Percentiles rank a stretch among this genome's conserved stretches.
Evolutionary conservation across 2,888 invertebrate genomes (phyloP).

Genomic region (Eristalinus sepulchralis): DNA sequence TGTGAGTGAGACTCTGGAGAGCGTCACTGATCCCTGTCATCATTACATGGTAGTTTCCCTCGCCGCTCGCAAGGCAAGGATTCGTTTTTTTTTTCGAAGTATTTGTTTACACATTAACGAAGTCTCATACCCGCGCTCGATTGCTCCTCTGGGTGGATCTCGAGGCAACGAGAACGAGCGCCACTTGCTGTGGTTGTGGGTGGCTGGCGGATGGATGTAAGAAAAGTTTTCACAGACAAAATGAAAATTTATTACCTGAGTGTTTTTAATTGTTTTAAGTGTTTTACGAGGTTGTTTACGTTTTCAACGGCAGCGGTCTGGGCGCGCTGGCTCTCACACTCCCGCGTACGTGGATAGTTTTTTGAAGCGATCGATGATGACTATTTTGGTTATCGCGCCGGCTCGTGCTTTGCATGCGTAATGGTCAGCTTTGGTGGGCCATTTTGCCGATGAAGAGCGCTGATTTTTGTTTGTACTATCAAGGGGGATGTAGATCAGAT

Average conservation of each 20-base stretch:
- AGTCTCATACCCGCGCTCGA: neutral
- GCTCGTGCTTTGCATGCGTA: constrained; percentile 38
- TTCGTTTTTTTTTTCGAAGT: constrained; percentile 7
- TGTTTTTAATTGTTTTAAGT: constrained; percentile 79
- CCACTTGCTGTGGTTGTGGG: neutral
- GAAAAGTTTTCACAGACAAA: constrained; percentile 72
- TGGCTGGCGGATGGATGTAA: constrained; percentile 24
- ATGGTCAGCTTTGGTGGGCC: neutral
- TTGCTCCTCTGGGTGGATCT: neutral
- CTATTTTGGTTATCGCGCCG: constrained; percentile 30
- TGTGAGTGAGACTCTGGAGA: neutral
- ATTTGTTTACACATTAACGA: constrained; percentile 48
- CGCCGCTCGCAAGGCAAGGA: constrained; percentile 12
- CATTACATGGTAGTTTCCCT: constrained; percentile 50
- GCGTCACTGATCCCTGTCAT: constrained; percentile 18
- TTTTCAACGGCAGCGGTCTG: neutral
- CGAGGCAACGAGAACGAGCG: neutral
- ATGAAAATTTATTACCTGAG: constrained; percentile 77
- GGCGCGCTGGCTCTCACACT: neutral
- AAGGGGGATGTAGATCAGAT: constrained; percentile 67
- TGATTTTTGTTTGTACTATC: constrained; percentile 7
- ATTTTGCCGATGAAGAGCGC: constrained; percentile 2
- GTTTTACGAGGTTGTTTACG: constrained; percentile 74
- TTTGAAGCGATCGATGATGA: neutral
- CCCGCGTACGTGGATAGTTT: neutral